Base-by-base conservation (phyloP, 2,888 invertebrate species). In the Coenonympha glycerion region DNA sequence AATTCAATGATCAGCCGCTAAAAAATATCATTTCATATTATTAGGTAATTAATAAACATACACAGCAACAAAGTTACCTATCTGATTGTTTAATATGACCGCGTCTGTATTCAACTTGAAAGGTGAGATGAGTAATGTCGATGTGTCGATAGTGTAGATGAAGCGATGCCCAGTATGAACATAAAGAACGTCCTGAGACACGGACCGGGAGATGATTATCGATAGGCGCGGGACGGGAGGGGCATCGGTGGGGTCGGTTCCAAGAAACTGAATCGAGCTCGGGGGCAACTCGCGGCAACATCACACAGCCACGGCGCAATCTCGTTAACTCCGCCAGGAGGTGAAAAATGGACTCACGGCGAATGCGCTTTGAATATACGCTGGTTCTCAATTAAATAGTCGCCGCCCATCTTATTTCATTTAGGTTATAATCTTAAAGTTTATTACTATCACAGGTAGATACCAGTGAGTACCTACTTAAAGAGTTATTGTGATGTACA, bases 261-360 rank as follows among this genome's bases (percentile, higher is more conserved):
- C 68, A 73, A 82, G 86, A 86, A 86, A 71, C 70, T 63, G 70
- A 71, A 62, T 51, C 60, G 59, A 76, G 75, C 75, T 80, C 79
- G 73, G 67, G 74, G 74, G 71, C 73, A 71, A 67, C 65, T 66
- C 67, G 83, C 82, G 84, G 83, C 72, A 77, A 81, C 79, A 78
- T 84, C 83, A 84, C 75, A 83, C 64, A 68, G 68, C 64, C 75
- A 83, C 64, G 68, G 68, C 64, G 62, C 61, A 60, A 69, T 76
- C 81, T 82, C 79, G 81, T 85, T 84, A 80, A 78, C 76, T 78
- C 68, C 63, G 60, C 66, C 60, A 62, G 59, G 72, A 79, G 68
- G 75, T 75, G 76, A 81, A 81, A 83, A 81, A 80, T 73, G 71
- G 63, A 67, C 65, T 64, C 56, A 57, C 66, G 60, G 58, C 59